A percentile compares a stretch with the other conserved stretches of the same genome.
Evolutionary conservation across 1,140 invertebrate species (phyloP).

Genomic region (Drosophila pachea): DNA sequence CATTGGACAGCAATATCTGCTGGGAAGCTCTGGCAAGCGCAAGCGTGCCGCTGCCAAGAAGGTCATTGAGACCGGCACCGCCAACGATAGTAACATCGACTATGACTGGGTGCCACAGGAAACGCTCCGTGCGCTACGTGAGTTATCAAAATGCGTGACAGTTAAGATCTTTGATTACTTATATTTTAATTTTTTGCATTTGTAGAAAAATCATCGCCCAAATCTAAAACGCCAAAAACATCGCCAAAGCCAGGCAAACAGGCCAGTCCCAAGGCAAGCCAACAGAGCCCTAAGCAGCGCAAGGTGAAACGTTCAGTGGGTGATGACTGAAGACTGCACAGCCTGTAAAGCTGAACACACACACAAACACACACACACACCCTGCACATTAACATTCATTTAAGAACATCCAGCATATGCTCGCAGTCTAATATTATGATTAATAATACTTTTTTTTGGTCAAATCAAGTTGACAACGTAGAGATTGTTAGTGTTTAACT

Average conservation of each 20-base stretch:
- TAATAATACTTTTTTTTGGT: conserved; percentile 54
- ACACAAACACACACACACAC: conserved; percentile 12
- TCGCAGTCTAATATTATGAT: conserved; percentile 49
- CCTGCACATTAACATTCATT: conserved; percentile 19
- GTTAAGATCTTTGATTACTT: too few relatives aligned
- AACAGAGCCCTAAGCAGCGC: conserved; percentile 85
- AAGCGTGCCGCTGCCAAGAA: conserved; percentile 82
- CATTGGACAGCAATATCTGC: conserved; percentile 92
- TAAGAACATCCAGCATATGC: conserved; percentile 42
- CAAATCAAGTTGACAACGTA: conserved; percentile 31
- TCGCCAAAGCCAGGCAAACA: conserved; percentile 79
- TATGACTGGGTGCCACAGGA: conserved; percentile 98
- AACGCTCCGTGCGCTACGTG: conserved; percentile 89
- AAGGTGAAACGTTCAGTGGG: conserved; percentile 86
- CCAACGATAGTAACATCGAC: conserved; percentile 95
- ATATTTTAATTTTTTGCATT: conserved; percentile 31
- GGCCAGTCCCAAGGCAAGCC: conserved; percentile 79
- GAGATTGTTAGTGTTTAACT: conserved; percentile 66
- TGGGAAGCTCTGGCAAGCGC: conserved; percentile 83
- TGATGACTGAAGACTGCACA: conserved; percentile 80
- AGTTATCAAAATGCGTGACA: conserved; percentile 78
- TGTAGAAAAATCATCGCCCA: conserved; percentile 83
- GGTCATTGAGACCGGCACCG: conserved; percentile 88
- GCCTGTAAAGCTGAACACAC: conserved; percentile 25
- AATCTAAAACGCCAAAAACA: conserved; percentile 78